These are phyloP conservation scores for Desmophyllum pertusum DNA, from an alignment of 92 coral and sea anemone species.

Conservation along the genomic window DNA sequence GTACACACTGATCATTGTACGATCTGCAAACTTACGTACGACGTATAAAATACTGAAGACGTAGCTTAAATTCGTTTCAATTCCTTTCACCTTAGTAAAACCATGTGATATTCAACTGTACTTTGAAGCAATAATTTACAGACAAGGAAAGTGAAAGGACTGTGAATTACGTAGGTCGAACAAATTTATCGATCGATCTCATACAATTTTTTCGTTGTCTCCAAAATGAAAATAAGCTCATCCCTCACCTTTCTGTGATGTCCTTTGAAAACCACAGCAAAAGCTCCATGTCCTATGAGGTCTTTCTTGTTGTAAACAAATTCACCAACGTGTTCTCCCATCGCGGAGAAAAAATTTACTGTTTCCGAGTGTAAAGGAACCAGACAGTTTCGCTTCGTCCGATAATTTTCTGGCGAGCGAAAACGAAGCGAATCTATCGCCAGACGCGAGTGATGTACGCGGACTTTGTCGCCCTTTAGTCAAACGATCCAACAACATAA, in stretches of 20 bases:
- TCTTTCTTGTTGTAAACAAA: slow-evolving; percentile 93
- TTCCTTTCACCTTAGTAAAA: neutral
- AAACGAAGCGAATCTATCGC: slow-evolving; percentile 31
- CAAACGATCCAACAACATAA: slow-evolving; percentile 45
- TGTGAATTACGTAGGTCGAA: neutral
- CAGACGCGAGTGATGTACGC: slow-evolving; percentile 13
- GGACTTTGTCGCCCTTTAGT: slow-evolving; percentile 71
- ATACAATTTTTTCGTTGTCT: neutral
- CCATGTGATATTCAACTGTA: too few relatives aligned
- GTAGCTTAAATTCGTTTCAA: too few relatives aligned
- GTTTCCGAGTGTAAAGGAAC: slow-evolving; percentile 4
- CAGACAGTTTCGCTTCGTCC: slow-evolving; percentile 22
- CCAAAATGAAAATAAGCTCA: neutral
- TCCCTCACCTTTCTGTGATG: slow-evolving; percentile 75
- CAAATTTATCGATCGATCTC: neutral
- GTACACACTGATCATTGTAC: too few relatives aligned
- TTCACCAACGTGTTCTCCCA: slow-evolving; percentile 90
- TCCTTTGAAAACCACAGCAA: slow-evolving; percentile 99
- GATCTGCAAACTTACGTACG: too few relatives aligned
- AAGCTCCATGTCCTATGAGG: slow-evolving; percentile 97
- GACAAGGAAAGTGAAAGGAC: too few relatives aligned
- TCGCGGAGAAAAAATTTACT: slow-evolving; percentile 27
- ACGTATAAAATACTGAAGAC: too few relatives aligned
- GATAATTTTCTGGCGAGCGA: slow-evolving; percentile 17
- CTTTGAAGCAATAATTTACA: neutral